Evolutionary conservation across 1,140 invertebrate species (phyloP), one percentile per base, ranked within the genome.

Genomic region (Drosophila hydei): DNA sequence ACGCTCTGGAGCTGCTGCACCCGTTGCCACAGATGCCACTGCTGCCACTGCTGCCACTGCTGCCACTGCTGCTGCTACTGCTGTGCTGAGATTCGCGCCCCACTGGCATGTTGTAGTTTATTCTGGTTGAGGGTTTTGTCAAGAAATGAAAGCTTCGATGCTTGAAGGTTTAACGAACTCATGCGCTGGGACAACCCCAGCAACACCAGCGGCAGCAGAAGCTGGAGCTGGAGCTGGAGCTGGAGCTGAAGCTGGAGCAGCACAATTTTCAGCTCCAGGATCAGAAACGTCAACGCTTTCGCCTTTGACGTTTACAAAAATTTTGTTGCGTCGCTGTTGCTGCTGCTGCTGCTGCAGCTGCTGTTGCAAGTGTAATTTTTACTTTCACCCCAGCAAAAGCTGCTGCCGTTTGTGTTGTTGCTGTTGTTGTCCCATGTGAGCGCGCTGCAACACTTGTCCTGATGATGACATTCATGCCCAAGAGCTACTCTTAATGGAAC

Each of bases 141-240:
- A 85, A 84, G 76, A 79, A 85, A 84, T 73, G 69, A 77, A 87
- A 85, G 84, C 81, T 79, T 81, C 77, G 75, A 87, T 87, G 83
- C 81, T 87, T 87, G 64, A 87, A 87, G 72, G 81, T 87, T 87
- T 87, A 87, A 87, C 83, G 81, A 87, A 87, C 81, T 81, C 77
- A 42, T 38, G 43, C 56, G 62, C 70, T 51, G 38, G 25, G 1
- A 43, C 23, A 71, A 58, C 65, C 52, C 48, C 38, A 40, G 45
- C 19, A 18, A 45, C 54, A 47, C 8, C 60, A 52, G 8, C 25
- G 12, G 1, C 27, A n/a, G 3, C 11, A 50, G 4, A 12, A 48
- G 43, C 18, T 23, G 42, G 6, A 59, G 6, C 25, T 19, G 42
- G 14, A 60, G 11, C 30, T 11, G 23, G 14, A 50, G 14, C 11